phyloP scores from a whole-genome alignment of 2,797 vertebrate species.

The Tamandua tetradactyla region DNA sequence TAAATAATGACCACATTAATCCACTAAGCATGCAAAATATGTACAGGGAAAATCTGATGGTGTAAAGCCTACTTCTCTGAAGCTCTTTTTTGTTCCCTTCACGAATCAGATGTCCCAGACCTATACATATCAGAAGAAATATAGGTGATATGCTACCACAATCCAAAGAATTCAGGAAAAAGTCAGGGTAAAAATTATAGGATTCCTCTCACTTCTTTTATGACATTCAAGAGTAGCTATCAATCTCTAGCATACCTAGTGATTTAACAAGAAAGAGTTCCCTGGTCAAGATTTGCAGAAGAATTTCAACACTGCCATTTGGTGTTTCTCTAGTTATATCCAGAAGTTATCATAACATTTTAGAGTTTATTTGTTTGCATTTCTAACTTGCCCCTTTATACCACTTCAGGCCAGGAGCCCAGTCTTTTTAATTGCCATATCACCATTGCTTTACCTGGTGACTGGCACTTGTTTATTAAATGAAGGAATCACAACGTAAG shows the following conservation, averaged over 20 bases:
- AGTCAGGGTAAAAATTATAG: not conserved
- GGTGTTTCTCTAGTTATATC: not conserved
- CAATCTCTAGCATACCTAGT: not conserved
- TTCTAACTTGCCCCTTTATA: not conserved
- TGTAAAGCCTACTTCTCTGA: not conserved
- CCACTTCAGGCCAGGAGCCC: accelerated
- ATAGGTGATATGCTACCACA: not conserved
- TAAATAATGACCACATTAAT: not conserved
- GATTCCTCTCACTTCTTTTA: not conserved
- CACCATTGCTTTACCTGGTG: not conserved
- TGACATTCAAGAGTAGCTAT: not conserved
- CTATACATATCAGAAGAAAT: not conserved
- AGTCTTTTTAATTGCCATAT: not conserved
- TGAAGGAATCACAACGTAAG: not conserved
- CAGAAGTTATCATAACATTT: not conserved
- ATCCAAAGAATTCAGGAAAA: not conserved
- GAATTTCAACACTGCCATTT: not conserved
- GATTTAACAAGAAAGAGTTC: not conserved
- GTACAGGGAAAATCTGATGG: not conserved
- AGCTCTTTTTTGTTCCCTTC: not conserved
- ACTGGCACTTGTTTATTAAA: not conserved
- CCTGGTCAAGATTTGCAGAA: not conserved
- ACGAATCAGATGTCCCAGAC: not conserved
- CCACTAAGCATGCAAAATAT: not conserved
- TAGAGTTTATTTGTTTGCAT: not conserved